These are phyloP conservation scores for Drosophila falleni DNA, from an alignment of 2,888 invertebrate species.

Conservation along the genomic window DNA sequence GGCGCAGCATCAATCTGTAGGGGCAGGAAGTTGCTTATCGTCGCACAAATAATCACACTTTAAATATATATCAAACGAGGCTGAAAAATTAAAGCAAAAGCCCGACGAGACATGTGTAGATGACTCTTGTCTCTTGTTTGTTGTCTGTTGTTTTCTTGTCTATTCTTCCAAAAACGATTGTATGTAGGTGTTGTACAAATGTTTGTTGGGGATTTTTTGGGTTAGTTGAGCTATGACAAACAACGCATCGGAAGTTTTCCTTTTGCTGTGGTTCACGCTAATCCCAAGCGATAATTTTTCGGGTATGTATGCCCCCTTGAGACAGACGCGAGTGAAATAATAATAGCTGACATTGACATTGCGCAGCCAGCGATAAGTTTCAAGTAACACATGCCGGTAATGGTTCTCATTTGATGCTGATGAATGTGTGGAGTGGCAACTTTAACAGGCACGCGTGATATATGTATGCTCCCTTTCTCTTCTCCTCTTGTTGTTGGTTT, in stretches of 20 bases:
- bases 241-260: slow-evolving; percentile 62
- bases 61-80: slow-evolving; percentile 58
- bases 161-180: slow-evolving; percentile 5
- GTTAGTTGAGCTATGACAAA: slow-evolving; percentile 54
- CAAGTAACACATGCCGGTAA: slow-evolving; percentile 75
- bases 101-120: slow-evolving; percentile 53
- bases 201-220: slow-evolving; percentile 61
- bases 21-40: slow-evolving; percentile 66
- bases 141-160: slow-evolving; percentile 27
- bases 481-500: slow-evolving; percentile 27
- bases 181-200: slow-evolving; percentile 75
- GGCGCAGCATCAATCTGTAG: slow-evolving; percentile 51
- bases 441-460: slow-evolving; percentile 52
- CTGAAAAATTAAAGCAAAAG: slow-evolving; percentile 53
- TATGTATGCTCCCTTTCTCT: slow-evolving; percentile 1
- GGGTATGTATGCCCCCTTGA: slow-evolving; percentile 32
- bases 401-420: slow-evolving; percentile 60
- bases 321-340: slow-evolving; percentile 67
- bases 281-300: slow-evolving; percentile 75
- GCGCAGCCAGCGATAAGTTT: slow-evolving; percentile 72
- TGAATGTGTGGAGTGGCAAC: slow-evolving; percentile 65
- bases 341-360: slow-evolving; percentile 79
- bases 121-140: slow-evolving; percentile 28
- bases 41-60: slow-evolving; percentile 64
- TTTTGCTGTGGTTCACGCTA: slow-evolving; percentile 62